Base-by-base conservation (phyloP, 2,888 invertebrate species). In the Ypsolopha sequella region DNA sequence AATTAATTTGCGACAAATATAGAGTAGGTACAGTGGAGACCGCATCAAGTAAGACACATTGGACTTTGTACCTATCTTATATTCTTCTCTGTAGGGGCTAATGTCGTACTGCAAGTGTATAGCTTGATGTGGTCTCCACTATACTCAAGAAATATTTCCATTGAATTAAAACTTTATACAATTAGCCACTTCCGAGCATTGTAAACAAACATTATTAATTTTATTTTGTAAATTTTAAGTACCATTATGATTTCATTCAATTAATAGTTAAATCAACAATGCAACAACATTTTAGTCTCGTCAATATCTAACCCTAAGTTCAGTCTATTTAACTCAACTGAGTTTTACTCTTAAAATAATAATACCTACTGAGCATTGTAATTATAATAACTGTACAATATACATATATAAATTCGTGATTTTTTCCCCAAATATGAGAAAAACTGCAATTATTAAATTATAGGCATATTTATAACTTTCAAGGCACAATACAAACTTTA, bases 261-360 rank as follows among this genome's bases (percentile, higher is more conserved):
- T 54, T 52, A 56, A 59, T 56, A 56, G 54, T 14, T 49, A 47
- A 46, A 52, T 50, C 6, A 44, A 52, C 48, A 44, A 51, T 48
- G 39, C 57, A 55, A 62, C 63, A 62, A 76, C 73, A 66, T 34
- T 75, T 75, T 74, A 62, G 62, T 65, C 66, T 64, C 62, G 65
- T 63, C 63, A 79, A 74, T 73, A 72, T 68, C 74, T 76, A 80
- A 78, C 68, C 62, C 75, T 84, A 82, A 70, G 70, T 73, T 86
- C 85, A 86, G 86, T 86, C 86, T 75, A 75, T 54, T 7, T 57
- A 76, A 84, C 82, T 81, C 84, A 69, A 74, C 75, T 65, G 80
- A 85, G 84, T 76, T 71, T 52, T 73, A 68, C 63, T 62, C 61
- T 64, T 45, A 38, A 46, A 46, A 48, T 49, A 41, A 38, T 52